These are phyloP conservation scores for Philypnodon macrostomus DNA, from an alignment of 2,797 vertebrate species.

Conservation along the genomic window DNA sequence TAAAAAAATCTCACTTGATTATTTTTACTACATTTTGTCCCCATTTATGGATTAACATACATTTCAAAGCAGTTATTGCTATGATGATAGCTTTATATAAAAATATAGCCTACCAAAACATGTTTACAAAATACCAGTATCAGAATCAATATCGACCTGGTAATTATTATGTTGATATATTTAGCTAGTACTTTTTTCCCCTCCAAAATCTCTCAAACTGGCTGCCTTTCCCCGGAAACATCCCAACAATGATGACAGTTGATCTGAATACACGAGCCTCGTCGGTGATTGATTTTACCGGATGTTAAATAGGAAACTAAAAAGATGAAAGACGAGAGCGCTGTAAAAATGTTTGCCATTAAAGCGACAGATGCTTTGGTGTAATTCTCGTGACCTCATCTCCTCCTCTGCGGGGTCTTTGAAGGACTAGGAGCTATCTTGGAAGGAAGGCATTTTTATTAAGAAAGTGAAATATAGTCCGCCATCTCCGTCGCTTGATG, in stretches of 20 bases:
- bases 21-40: no score
- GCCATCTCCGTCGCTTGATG: not conserved
- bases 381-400: slow-evolving; percentile 8
- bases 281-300: not conserved
- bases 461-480: not conserved
- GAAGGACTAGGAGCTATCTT: slow-evolving; percentile 2
- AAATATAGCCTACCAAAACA: no score
- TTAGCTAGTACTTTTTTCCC: not conserved
- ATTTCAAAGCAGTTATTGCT: no score
- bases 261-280: not conserved
- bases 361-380: slow-evolving; percentile 3
- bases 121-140: no score
- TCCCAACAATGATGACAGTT: slow-evolving; percentile 5
- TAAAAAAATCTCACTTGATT: no score
- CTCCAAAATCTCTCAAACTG: not conserved
- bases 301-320: not conserved
- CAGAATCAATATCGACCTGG: no score
- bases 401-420: slow-evolving; percentile 1
- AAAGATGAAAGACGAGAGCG: slow-evolving; percentile 4
- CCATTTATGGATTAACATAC: no score
- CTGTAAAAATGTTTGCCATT: slow-evolving; percentile 1
- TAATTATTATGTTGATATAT: no score
- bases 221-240: not conserved
- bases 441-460: slow-evolving; percentile 10
- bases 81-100: no score